Base-by-base conservation (phyloP, 2,113 vertebrate species). In the Nycticorax nycticorax region DNA sequence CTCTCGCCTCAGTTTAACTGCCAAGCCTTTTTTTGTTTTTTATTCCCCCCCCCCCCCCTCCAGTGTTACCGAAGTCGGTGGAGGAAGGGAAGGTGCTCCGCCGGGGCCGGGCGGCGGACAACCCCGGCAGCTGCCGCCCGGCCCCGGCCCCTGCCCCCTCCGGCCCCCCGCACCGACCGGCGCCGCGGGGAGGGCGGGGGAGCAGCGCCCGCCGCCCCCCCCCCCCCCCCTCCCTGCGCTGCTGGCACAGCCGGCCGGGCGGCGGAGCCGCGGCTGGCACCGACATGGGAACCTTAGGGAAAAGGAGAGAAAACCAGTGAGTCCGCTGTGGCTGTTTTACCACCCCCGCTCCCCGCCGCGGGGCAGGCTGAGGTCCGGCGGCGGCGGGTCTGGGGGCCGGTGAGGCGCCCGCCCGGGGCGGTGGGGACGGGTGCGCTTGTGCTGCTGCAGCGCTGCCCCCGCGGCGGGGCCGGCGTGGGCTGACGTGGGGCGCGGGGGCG, bases 281-380 rank as follows among this genome's bases (percentile, higher is more conserved):
- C 72, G 73, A 9, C 96, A 98, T 98, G 98, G 98, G 97, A 22
- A 97, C 97, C 64, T n/a, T 97, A 73, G 97, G 97, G 78, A 97
- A 88, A 43, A 83, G 92, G 78, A 91, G 89, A 81, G 97, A 97
- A 47, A 97, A 67, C 35, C 89, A 53, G 97, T 97, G 94, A 96
- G 97, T 94, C 48, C 27, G 18, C n/a, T 32, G 18, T 24, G 2
- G n/a, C 41, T 10, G n/a, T 12, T 35, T 14, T 6, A 2, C 18
- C n/a, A 37, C 16, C 21, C 10, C 59, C 47, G 47, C 21, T 21
- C 21, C 47, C 47, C 47, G 47, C 28, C 21, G 77, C 37, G 30
- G 41, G n/a, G 26, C 23, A 3, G 23, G 45, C 60, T 39, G 47
- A 30, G 14, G 18, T 24, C 41, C n/a, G 63, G 63, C 32, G 59